Percentiles rank a stretch among this genome's conserved stretches.
Conservation (phyloP, 2,113 vertebrate genomes). For the Gavia stellata region DNA sequence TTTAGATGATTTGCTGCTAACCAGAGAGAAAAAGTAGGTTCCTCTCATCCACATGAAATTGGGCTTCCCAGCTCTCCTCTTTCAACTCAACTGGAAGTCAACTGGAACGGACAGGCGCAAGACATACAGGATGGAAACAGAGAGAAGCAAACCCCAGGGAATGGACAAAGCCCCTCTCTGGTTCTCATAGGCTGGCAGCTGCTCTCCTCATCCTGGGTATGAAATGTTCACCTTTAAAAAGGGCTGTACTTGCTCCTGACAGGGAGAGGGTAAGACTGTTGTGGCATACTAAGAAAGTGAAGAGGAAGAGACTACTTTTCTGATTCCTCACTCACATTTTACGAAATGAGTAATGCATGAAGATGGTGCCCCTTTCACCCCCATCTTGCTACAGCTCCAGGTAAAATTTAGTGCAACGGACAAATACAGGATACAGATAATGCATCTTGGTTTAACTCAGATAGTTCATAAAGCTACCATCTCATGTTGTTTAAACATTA, state of each 20-base stretch:
- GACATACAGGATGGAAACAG: neutral
- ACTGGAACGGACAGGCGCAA: neutral
- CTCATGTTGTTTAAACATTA: neutral
- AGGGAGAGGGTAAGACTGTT: neutral
- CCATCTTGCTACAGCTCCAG: neutral
- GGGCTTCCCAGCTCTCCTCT: neutral
- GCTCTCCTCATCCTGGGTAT: neutral
- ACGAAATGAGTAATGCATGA: neutral
- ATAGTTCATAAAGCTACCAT: neutral
- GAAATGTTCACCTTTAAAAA: neutral
- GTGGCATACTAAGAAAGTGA: neutral
- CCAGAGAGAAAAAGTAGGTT: neutral
- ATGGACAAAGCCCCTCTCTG: neutral
- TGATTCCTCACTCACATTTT: neutral
- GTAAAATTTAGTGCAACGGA: neutral
- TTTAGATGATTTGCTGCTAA: neutral
- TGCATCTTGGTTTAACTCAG: neutral
- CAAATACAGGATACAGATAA: neutral
- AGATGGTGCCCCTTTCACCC: neutral
- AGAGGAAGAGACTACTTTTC: neutral
- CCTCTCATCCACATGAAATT: neutral
- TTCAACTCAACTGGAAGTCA: neutral
- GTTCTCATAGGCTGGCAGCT: neutral
- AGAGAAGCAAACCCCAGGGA: neutral
- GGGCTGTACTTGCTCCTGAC: neutral